Percentiles rank a stretch among this genome's conserved stretches.
These are phyloP conservation scores for Cryptomyrus ogoouensis DNA, from an alignment of 2,113 vertebrate species.

Conservation along the genomic window DNA sequence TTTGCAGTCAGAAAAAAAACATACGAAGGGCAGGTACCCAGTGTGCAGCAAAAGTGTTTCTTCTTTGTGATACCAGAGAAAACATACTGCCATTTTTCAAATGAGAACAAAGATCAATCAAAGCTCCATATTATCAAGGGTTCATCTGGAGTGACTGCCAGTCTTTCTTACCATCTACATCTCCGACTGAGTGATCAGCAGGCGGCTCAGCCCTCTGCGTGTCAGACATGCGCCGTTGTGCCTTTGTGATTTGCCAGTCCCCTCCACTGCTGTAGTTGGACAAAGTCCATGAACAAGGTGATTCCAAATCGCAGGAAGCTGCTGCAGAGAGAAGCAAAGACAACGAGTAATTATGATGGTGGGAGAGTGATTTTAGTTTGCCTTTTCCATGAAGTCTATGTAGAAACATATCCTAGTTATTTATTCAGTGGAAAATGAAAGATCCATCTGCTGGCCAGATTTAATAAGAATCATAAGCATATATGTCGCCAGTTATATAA, in stretches of 20 bases:
- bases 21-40: background rate
- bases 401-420: background rate
- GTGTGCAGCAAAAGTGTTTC: background rate
- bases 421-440: background rate
- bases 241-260: slow-evolving; percentile 57
- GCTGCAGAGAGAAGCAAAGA: slow-evolving; percentile 36
- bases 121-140: background rate
- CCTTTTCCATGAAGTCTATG: background rate
- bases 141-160: background rate
- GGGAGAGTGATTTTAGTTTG: background rate
- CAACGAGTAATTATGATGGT: background rate
- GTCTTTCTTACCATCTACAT: slow-evolving; percentile 49
- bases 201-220: slow-evolving; percentile 33
- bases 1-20: background rate
- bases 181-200: slow-evolving; percentile 54
- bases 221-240: slow-evolving; percentile 35
- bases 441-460: background rate
- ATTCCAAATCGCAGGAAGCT: slow-evolving; percentile 62
- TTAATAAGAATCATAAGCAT: background rate
- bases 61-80: background rate
- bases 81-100: background rate
- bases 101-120: background rate
- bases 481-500: background rate
- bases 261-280: slow-evolving; percentile 52
- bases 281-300: slow-evolving; percentile 57